Evolutionary conservation across 2,797 vertebrate genomes (phyloP).

Genomic region (Chelon auratus): DNA sequence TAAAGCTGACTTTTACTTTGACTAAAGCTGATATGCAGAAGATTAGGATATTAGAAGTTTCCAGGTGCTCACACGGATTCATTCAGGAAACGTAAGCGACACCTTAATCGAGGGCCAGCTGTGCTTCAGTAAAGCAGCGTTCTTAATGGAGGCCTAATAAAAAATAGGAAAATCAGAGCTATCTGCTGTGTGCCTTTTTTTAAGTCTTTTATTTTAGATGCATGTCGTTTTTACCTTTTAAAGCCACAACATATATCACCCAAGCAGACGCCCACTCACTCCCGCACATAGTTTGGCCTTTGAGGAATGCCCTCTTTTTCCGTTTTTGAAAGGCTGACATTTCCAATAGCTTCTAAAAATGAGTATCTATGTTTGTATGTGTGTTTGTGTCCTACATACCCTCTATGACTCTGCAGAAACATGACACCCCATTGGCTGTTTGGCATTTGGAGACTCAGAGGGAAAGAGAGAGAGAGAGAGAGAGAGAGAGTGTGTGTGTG

Average conservation of each 20-base stretch:
- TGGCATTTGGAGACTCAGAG: constrained; percentile 73
- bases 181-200: too few relatives aligned
- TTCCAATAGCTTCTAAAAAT: constrained; percentile 65
- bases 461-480: background rate
- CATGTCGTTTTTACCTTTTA: constrained; percentile 26
- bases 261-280: constrained; percentile 22
- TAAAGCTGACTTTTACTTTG: too few relatives aligned
- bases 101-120: background rate
- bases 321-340: constrained; percentile 63
- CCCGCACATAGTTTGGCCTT: constrained; percentile 36
- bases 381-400: constrained; percentile 58
- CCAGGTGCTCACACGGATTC: background rate
- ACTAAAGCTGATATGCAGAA: too few relatives aligned
- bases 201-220: background rate
- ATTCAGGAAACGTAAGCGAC: background rate
- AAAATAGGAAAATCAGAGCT: background rate
- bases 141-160: background rate
- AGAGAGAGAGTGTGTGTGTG: background rate
- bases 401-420: constrained; percentile 80
- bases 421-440: constrained; percentile 66
- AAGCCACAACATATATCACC: constrained; percentile 30
- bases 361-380: constrained; percentile 51
- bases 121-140: background rate
- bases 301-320: constrained; percentile 47
- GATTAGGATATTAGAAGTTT: background rate